These are phyloP conservation scores for Limnodromus scolopaceus DNA, from an alignment of 2,797 vertebrate species.

Conservation along the genomic window DNA sequence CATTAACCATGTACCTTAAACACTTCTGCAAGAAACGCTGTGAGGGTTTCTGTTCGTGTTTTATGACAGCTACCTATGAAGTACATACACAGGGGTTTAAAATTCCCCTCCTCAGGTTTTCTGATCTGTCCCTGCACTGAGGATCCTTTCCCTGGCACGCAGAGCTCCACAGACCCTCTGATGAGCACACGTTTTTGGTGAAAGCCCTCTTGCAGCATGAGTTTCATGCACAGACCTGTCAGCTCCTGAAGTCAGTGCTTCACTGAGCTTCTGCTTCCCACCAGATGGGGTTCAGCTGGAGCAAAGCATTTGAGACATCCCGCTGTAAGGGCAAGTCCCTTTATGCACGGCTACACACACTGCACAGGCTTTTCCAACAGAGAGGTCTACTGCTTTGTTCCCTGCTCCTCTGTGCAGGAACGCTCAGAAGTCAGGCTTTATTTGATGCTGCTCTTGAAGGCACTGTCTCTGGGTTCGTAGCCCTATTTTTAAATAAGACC, in stretches of 20 bases:
- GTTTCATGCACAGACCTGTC: background rate
- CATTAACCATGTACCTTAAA: background rate
- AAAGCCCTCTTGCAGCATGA: background rate
- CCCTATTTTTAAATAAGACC: background rate
- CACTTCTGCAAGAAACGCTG: background rate
- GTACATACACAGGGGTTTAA: background rate
- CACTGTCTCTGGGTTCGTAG: background rate
- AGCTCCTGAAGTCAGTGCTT: constrained; percentile 5
- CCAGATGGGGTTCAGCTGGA: background rate
- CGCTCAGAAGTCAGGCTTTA: background rate
- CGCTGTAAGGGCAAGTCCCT: background rate
- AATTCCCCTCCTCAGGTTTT: background rate
- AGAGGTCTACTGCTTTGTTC: background rate
- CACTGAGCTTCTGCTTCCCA: background rate
- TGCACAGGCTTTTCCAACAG: background rate
- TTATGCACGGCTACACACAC: background rate
- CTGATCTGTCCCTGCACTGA: background rate
- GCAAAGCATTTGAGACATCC: background rate
- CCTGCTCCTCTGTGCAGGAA: background rate
- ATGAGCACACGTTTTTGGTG: background rate
- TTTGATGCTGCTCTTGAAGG: background rate
- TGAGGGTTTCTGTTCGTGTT: background rate
- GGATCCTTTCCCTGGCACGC: background rate
- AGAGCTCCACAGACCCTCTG: background rate
- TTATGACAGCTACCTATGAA: background rate